phyloP scores from a whole-genome alignment of 2,888 invertebrate species.

The Polylopha cassiicola region DNA sequence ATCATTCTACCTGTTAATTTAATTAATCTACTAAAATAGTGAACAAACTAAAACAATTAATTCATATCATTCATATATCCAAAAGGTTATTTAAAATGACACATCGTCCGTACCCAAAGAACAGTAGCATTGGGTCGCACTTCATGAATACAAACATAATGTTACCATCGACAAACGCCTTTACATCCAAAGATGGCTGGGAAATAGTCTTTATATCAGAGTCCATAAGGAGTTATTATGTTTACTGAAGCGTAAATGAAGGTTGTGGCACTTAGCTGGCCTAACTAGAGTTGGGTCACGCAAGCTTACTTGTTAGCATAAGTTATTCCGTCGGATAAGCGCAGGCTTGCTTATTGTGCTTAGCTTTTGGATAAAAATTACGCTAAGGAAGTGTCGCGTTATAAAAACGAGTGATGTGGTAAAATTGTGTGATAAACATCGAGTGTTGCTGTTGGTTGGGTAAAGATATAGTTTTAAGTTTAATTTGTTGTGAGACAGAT shows the following conservation, averaged over 20 bases:
- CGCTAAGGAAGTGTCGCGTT: slow-evolving; percentile 40
- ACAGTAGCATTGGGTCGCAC: slow-evolving; percentile 30
- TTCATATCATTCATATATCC: slow-evolving; percentile 36
- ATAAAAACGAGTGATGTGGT: no score
- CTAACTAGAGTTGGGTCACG: slow-evolving; percentile 47
- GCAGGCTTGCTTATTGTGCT: slow-evolving; percentile 53
- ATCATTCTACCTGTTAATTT: neutral
- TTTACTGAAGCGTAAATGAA: slow-evolving; percentile 4
- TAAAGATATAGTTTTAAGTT: no score
- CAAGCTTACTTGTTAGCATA: slow-evolving; percentile 59
- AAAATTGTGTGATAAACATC: no score
- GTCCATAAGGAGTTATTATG: slow-evolving; percentile 3
- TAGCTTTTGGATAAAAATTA: slow-evolving; percentile 41
- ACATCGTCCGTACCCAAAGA: slow-evolving; percentile 35
- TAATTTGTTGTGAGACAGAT: no score
- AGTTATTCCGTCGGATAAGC: slow-evolving; percentile 57
- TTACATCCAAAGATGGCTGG: neutral
- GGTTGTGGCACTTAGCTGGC: slow-evolving; percentile 26
- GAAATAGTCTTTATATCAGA: slow-evolving; percentile 3
- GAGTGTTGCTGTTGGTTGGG: no score
- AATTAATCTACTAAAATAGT: no score
- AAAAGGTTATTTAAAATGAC: slow-evolving; percentile 39
- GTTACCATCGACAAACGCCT: neutral
- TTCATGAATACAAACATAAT: slow-evolving; percentile 24
- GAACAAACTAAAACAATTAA: slow-evolving; percentile 17